Conservation (phyloP, 2,797 vertebrate genomes). For the Sternotherus odoratus region DNA sequence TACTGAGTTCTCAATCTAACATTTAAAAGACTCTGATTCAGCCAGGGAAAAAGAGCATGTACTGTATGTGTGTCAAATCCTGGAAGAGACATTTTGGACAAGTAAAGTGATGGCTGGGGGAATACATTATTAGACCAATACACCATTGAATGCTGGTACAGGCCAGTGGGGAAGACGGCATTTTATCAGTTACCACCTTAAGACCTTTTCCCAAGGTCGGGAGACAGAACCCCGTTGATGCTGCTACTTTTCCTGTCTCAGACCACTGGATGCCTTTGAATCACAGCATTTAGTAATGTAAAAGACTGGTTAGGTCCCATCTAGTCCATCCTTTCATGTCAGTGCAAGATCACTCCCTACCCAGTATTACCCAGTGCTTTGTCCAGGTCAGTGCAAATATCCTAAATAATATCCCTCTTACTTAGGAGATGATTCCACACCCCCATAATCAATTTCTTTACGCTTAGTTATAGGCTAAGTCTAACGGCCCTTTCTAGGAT, state of each 20-base stretch:
- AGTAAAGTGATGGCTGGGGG: background rate
- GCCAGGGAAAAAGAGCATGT: background rate
- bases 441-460: background rate
- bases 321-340: background rate
- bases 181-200: background rate
- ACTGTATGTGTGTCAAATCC: accelerated
- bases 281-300: background rate
- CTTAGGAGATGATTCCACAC: accelerated
- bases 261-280: background rate
- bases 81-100: background rate
- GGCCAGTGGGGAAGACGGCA: background rate
- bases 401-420: background rate
- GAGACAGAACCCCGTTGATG: background rate
- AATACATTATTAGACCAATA: background rate
- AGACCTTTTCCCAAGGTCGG: background rate
- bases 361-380: background rate
- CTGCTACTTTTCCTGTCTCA: background rate
- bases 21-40: slow-evolving; percentile 20
- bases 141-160: background rate
- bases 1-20: background rate
- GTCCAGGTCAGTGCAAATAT: background rate
- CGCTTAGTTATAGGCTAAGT: background rate
- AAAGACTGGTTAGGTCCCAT: background rate
- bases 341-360: background rate
- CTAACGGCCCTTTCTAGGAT: background rate